A percentile compares a stretch with the other conserved stretches of the same genome.
Evolutionary conservation across 2,888 invertebrate species (phyloP).

Genomic region (Tenthredo scrophulariae): DNA sequence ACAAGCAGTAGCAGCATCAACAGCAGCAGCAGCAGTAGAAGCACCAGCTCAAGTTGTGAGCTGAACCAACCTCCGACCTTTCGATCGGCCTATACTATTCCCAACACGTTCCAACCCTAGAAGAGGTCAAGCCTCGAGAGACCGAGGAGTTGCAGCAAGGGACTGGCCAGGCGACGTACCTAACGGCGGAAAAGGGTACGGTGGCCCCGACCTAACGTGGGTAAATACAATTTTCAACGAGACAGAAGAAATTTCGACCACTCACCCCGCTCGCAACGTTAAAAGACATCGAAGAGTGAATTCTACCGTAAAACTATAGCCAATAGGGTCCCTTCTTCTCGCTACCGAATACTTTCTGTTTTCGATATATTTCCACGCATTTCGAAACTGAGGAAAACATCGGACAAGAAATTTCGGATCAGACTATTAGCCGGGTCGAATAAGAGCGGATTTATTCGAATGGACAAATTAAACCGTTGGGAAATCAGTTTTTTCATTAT

Average conservation of each 20-base stretch:
- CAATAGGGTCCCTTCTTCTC: not conserved
- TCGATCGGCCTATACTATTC: slow-evolving; percentile 20
- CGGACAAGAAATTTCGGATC: not conserved
- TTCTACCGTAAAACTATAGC: slow-evolving; percentile 13
- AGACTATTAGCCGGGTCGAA: not conserved
- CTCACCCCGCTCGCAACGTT: too few relatives aligned
- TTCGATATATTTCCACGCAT: not conserved
- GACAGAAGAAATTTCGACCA: slow-evolving; percentile 15
- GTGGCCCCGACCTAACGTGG: slow-evolving; percentile 13
- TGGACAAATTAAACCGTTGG: too few relatives aligned
- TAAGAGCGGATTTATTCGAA: too few relatives aligned
- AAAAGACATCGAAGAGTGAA: not conserved
- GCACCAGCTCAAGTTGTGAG: not conserved
- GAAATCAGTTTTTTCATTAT: too few relatives aligned
- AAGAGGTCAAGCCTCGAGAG: slow-evolving; percentile 44
- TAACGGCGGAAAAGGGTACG: slow-evolving; percentile 37
- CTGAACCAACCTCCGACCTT: slow-evolving; percentile 9
- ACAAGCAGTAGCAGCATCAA: not conserved
- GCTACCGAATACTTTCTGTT: not conserved
- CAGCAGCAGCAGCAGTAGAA: not conserved
- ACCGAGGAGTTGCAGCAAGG: slow-evolving; percentile 25
- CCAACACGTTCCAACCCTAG: slow-evolving; percentile 35
- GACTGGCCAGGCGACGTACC: slow-evolving; percentile 5
- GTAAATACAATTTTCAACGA: slow-evolving; percentile 48
- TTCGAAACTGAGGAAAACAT: not conserved